Conservation (phyloP, 2,888 invertebrate species). For the Petrophora chlorosata region DNA sequence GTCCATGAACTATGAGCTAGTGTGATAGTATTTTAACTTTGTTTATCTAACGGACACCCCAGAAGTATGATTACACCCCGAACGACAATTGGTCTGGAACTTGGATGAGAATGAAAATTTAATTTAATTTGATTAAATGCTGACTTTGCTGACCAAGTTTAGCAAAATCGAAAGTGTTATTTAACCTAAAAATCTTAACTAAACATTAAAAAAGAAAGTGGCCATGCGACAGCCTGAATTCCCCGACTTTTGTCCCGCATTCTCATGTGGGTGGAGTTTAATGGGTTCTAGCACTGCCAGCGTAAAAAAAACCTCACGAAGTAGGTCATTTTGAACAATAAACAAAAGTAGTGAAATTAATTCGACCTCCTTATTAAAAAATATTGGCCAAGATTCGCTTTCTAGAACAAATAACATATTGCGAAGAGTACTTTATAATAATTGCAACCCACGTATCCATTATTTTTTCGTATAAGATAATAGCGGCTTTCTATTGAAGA, state of each 20-base stretch:
- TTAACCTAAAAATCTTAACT: slow-evolving; percentile 26
- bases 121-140: too few relatives aligned
- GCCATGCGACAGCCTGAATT: slow-evolving; percentile 40
- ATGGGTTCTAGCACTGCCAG: slow-evolving; percentile 38
- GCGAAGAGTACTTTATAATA: slow-evolving; percentile 9
- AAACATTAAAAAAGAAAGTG: slow-evolving; percentile 45
- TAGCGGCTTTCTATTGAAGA: slow-evolving; percentile 43
- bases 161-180: slow-evolving; percentile 31
- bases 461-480: slow-evolving; percentile 44
- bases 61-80: too few relatives aligned
- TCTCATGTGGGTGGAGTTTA: slow-evolving; percentile 36
- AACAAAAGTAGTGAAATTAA: slow-evolving; percentile 37
- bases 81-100: too few relatives aligned
- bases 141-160: slow-evolving; percentile 17
- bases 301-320: slow-evolving; percentile 34
- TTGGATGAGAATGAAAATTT: too few relatives aligned
- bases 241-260: slow-evolving; percentile 30
- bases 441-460: slow-evolving; percentile 8
- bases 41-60: too few relatives aligned
- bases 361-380: slow-evolving; percentile 26
- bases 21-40: too few relatives aligned
- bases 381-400: slow-evolving; percentile 16
- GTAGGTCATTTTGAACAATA: slow-evolving; percentile 35
- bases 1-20: too few relatives aligned
- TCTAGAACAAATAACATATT: slow-evolving; percentile 16